Percentiles rank a stretch among this genome's conserved stretches.
phyloP scores from a whole-genome alignment of 2,113 vertebrate species.

The Spea multiplicata region DNA sequence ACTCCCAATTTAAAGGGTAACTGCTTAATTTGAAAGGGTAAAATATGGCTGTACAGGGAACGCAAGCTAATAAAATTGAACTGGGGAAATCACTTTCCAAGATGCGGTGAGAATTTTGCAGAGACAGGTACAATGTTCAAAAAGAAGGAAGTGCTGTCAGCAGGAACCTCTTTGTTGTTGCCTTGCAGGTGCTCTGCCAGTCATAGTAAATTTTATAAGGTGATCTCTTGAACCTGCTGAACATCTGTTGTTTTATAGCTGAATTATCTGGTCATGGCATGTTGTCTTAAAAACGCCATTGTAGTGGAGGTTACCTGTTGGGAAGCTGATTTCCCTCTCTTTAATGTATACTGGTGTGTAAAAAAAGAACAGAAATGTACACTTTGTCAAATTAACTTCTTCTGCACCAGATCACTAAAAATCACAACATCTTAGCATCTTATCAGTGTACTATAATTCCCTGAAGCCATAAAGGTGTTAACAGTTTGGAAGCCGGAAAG shows the following conservation, averaged over 20 bases:
- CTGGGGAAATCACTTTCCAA: constrained; percentile 69
- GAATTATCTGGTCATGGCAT: constrained; percentile 45
- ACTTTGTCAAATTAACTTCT: constrained; percentile 15
- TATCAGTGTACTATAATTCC: not conserved
- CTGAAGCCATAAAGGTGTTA: not conserved
- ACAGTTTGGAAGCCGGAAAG: not conserved
- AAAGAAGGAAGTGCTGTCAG: constrained; percentile 68
- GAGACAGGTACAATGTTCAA: constrained; percentile 65
- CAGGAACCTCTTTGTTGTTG: constrained; percentile 72
- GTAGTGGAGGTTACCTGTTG: constrained; percentile 14
- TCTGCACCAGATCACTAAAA: not conserved
- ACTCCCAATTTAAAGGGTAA: constrained; percentile 41
- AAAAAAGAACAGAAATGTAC: not conserved
- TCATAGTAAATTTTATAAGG: constrained; percentile 67
- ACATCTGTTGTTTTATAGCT: constrained; percentile 67
- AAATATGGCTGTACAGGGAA: constrained; percentile 56
- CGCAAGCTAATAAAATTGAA: constrained; percentile 55
- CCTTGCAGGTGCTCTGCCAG: constrained; percentile 78
- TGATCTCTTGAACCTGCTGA: constrained; percentile 64
- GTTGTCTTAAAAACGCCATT: constrained; percentile 6
- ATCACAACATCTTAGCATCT: not conserved
- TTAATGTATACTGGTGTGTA: constrained; percentile 22
- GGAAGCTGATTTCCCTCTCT: not conserved
- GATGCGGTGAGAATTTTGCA: constrained; percentile 60
- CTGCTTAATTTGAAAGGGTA: constrained; percentile 58